Evolutionary conservation across 1,140 invertebrate species (phyloP).

Genomic region (Phocides pigmalion): DNA sequence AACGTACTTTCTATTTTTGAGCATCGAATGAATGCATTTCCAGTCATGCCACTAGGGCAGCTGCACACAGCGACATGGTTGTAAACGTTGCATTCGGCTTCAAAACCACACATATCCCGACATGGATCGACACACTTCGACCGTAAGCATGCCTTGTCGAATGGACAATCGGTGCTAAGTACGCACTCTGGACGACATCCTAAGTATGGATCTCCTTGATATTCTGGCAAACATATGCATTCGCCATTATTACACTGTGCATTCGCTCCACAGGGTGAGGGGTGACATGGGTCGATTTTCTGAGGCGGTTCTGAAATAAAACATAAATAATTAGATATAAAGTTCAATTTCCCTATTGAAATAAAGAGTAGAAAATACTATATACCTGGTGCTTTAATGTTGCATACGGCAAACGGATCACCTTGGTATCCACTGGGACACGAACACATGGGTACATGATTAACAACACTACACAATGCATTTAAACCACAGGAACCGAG

Average conservation of each 20-base stretch:
- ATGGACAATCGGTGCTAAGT: conserved; percentile 87
- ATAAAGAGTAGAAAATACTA: conserved; percentile 8
- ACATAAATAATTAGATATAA: conserved; percentile 30
- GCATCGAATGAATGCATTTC: conserved; percentile 86
- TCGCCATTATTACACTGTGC: conserved; percentile 85
- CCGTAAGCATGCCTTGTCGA: conserved; percentile 87
- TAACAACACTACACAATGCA: conserved; percentile 91
- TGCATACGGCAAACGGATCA: conserved; percentile 88
- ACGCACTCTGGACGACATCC: conserved; percentile 89
- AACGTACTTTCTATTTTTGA: conserved; percentile 68
- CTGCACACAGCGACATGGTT: conserved; percentile 88
- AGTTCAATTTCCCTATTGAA: neutral
- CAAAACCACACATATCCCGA: conserved; percentile 87
- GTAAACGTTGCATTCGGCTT: conserved; percentile 86
- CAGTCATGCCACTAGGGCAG: conserved; percentile 84
- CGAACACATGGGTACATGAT: conserved; percentile 91
- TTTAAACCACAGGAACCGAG: conserved; percentile 92
- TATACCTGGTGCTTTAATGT: conserved; percentile 83
- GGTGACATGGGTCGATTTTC: conserved; percentile 85
- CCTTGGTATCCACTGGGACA: conserved; percentile 89
- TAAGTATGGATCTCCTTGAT: conserved; percentile 85
- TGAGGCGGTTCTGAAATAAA: conserved; percentile 69
- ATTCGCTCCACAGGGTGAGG: conserved; percentile 88
- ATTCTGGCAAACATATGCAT: conserved; percentile 88
- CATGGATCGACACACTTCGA: conserved; percentile 91